Conservation (phyloP, 2,113 vertebrate genomes). For the Poecile atricapillus region DNA sequence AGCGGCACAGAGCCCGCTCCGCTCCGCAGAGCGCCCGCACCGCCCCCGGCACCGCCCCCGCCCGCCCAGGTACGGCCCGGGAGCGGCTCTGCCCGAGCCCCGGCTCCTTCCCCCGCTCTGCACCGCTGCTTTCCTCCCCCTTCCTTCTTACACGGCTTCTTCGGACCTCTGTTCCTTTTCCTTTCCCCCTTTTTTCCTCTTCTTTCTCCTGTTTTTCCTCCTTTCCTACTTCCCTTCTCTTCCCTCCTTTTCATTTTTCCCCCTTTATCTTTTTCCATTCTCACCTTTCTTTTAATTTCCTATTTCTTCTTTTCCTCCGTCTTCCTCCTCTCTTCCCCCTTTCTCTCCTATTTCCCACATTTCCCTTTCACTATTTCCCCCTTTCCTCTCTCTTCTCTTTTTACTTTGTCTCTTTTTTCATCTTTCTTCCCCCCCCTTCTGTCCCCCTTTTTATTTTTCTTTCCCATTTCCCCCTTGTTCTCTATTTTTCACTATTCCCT, state of each 20-base stretch:
- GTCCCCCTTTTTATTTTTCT: fast-evolving
- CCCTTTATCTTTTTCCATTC: background rate
- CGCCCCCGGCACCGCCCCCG: background rate
- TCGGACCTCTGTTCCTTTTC: fast-evolving
- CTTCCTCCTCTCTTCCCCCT: fast-evolving
- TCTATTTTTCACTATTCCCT: background rate
- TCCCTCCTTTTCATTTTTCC: fast-evolving
- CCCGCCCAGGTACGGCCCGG: background rate
- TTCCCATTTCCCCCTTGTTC: background rate
- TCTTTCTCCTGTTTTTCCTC: background rate
- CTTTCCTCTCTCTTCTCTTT: background rate
- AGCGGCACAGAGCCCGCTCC: background rate
- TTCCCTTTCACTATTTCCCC: background rate
- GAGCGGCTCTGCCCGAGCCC: background rate
- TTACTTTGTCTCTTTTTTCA: fast-evolving
- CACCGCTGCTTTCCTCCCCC: fast-evolving
- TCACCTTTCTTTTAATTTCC: background rate
- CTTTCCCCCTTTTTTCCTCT: fast-evolving
- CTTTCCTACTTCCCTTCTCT: background rate
- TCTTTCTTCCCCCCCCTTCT: background rate
- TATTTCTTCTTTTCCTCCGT: fast-evolving
- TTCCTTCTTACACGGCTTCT: fast-evolving
- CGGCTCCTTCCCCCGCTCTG: fast-evolving
- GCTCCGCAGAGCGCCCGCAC: background rate
- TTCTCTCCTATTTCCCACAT: background rate